Conservation (phyloP, 2,797 vertebrate genomes). For the Falco cherrug region DNA sequence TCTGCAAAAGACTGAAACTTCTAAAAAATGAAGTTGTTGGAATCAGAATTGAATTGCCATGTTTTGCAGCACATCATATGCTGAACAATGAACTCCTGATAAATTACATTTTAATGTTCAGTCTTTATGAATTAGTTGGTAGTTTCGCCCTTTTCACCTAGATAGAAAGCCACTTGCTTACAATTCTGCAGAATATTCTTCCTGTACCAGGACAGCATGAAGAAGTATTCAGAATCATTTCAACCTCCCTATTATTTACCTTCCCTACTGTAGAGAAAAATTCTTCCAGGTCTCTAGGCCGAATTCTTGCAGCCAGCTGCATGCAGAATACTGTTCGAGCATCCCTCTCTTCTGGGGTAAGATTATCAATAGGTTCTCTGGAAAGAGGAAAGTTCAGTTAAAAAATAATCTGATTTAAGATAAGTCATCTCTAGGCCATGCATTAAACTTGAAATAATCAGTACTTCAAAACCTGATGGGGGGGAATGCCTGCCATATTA, state of each 20-base stretch:
- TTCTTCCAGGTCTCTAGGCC: slow-evolving; percentile 94
- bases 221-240: background rate
- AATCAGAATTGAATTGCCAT: background rate
- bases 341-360: slow-evolving; percentile 95
- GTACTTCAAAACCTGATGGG: background rate
- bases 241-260: slow-evolving; percentile 68
- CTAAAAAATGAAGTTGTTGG: background rate
- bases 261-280: slow-evolving; percentile 98
- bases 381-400: background rate
- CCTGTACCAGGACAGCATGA: background rate
- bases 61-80: background rate
- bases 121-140: background rate
- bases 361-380: slow-evolving; percentile 92
- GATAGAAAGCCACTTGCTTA: background rate
- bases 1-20: background rate
- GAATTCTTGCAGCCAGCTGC: slow-evolving; percentile 95
- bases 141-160: background rate
- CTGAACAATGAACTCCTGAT: background rate
- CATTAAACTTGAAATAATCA: background rate
- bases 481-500: background rate
- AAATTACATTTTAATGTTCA: background rate
- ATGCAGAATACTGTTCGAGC: slow-evolving; percentile 97
- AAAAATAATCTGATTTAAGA: background rate
- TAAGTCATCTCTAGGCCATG: background rate
- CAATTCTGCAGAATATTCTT: background rate